These are phyloP conservation scores for Ganaspis sp. DNA, from an alignment of 1,140 invertebrate genomes.

Conservation along the genomic window DNA sequence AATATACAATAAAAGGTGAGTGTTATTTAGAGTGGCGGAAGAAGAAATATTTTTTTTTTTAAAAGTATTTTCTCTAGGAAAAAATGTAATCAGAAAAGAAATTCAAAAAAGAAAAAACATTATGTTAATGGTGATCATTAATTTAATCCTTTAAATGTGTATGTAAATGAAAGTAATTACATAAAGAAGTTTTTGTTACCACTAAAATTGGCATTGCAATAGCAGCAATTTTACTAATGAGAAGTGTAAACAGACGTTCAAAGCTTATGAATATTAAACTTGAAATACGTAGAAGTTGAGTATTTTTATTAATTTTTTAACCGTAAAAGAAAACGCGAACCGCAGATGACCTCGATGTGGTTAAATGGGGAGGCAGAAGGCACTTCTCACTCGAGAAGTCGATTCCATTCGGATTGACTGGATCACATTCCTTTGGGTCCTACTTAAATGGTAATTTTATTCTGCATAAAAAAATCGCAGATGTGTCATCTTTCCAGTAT, in stretches of 20 bases:
- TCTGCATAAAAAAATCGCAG: not conserved
- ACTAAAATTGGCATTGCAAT: not conserved
- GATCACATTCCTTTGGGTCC: constrained; percentile 9
- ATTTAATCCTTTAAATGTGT: too few species aligned
- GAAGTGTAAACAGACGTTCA: constrained; percentile 1
- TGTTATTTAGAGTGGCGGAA: too few species aligned
- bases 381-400: constrained; percentile 10
- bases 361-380: constrained; percentile 17
- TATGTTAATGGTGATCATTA: too few species aligned
- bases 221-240: constrained; percentile 27
- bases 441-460: constrained; percentile 26
- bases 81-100: too few species aligned
- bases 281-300: constrained; percentile 13
- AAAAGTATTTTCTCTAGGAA: too few species aligned
- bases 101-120: too few species aligned
- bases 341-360: constrained; percentile 30
- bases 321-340: constrained; percentile 16
- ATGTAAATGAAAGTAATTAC: too few species aligned
- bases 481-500: not conserved
- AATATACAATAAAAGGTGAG: too few species aligned
- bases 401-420: constrained; percentile 27
- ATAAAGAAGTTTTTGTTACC: not conserved
- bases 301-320: constrained; percentile 12
- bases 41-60: too few species aligned
- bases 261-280: constrained; percentile 20